phyloP scores from a whole-genome alignment of 1,140 invertebrate species.

The Drosophila saltans region DNA sequence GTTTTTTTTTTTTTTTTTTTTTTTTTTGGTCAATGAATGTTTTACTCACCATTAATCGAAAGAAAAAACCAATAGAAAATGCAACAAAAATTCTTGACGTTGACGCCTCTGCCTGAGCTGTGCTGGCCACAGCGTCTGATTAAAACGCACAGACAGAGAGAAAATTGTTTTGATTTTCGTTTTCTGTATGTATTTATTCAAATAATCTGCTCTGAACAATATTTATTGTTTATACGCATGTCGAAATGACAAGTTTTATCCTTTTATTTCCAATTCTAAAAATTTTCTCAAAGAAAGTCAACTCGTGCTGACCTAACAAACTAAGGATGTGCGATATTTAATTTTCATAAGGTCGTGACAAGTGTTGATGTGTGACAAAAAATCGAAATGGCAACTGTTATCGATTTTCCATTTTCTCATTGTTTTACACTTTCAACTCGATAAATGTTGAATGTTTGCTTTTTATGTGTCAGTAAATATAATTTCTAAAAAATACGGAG shows the following conservation, averaged over 20 bases:
- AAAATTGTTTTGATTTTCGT: slow-evolving; percentile 5
- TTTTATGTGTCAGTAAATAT: no score
- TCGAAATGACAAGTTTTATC: not conserved
- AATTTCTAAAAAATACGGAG: no score
- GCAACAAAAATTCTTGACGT: slow-evolving; percentile 5
- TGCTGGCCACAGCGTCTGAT: not conserved
- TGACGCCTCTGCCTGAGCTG: slow-evolving; percentile 4
- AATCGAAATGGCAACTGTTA: not conserved
- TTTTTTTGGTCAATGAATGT: slow-evolving; percentile 18
- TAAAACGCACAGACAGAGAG: slow-evolving; percentile 6
- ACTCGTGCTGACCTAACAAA: slow-evolving; percentile 13
- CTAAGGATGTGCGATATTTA: slow-evolving; percentile 3
- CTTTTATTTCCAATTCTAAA: not conserved
- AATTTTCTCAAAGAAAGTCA: slow-evolving; percentile 3
- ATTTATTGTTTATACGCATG: not conserved
- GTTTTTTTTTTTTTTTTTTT: not conserved
- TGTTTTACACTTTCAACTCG: no score
- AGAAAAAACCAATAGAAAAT: slow-evolving; percentile 18
- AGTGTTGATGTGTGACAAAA: not conserved
- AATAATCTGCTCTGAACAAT: slow-evolving; percentile 5
- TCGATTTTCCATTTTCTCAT: no score
- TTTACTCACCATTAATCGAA: slow-evolving; percentile 19
- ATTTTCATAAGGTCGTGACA: not conserved
- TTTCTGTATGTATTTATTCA: slow-evolving; percentile 4
- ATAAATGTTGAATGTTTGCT: no score